Percentiles rank a stretch among this genome's conserved stretches.
Conservation (phyloP, 2,113 vertebrate species). For the Cyprinodon tularosa region DNA sequence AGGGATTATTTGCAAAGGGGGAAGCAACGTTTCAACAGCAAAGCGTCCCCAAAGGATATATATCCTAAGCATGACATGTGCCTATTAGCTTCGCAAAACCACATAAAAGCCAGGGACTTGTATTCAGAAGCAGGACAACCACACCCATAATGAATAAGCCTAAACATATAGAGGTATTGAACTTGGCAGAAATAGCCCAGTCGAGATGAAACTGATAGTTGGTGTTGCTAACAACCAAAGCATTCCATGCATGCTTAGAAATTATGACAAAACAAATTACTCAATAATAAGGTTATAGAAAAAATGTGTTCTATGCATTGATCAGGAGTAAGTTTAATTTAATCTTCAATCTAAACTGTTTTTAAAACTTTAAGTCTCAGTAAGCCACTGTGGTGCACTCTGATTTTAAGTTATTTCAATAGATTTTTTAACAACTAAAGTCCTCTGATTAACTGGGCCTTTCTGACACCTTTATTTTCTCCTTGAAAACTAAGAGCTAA, state of each 20-base stretch:
- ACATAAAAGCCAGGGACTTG: constrained; percentile 46
- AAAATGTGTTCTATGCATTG: too few relatives aligned
- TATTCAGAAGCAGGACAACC: constrained; percentile 35
- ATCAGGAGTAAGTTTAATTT: too few relatives aligned
- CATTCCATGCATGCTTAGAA: not conserved
- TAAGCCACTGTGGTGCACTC: too few relatives aligned
- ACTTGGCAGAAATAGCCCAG: not conserved
- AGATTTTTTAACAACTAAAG: too few relatives aligned
- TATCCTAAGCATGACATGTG: constrained; percentile 61
- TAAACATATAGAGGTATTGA: constrained; percentile 6
- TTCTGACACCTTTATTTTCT: too few relatives aligned
- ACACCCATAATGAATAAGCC: constrained; percentile 29
- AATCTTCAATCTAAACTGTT: too few relatives aligned
- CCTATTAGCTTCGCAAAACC: constrained; percentile 56
- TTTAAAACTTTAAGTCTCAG: too few relatives aligned
- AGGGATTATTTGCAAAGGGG: constrained; percentile 32
- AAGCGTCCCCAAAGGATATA: constrained; percentile 52
- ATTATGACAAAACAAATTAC: not conserved
- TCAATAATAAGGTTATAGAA: not conserved
- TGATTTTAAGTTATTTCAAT: too few relatives aligned
- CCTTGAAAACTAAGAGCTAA: too few relatives aligned
- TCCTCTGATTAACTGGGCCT: too few relatives aligned
- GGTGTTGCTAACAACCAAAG: not conserved
- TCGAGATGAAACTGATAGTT: not conserved
- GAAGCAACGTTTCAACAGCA: constrained; percentile 17